Evolutionary conservation across 2,113 vertebrate genomes (phyloP).

Genomic region (Seriola dumerili): DNA sequence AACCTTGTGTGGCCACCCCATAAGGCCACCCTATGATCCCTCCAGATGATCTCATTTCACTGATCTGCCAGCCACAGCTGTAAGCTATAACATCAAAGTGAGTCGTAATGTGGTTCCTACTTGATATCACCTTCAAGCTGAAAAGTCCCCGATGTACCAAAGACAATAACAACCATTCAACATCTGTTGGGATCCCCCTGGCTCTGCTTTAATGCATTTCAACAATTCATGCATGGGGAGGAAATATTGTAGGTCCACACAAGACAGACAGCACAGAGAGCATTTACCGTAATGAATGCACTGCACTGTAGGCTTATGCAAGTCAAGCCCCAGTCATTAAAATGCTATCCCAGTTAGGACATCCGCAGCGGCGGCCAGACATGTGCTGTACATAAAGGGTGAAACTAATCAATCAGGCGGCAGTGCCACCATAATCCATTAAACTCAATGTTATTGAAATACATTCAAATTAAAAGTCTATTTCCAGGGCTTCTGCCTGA

Average conservation of each 20-base stretch:
- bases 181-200: slow-evolving; percentile 75
- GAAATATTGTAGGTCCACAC: slow-evolving; percentile 53
- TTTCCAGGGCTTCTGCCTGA: slow-evolving; percentile 68
- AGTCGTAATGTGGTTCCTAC: slow-evolving; percentile 67
- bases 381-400: slow-evolving; percentile 68
- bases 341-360: slow-evolving; percentile 57
- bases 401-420: slow-evolving; percentile 79
- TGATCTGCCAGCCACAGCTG: slow-evolving; percentile 69
- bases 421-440: slow-evolving; percentile 72
- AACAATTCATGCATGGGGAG: slow-evolving; percentile 37
- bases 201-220: slow-evolving; percentile 71
- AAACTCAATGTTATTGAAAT: slow-evolving; percentile 77
- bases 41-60: slow-evolving; percentile 46
- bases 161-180: slow-evolving; percentile 76
- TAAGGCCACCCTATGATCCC: slow-evolving; percentile 11
- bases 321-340: slow-evolving; percentile 63
- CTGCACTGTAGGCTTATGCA: slow-evolving; percentile 48
- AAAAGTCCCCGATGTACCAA: slow-evolving; percentile 56
- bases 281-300: slow-evolving; percentile 54
- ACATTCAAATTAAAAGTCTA: slow-evolving; percentile 79
- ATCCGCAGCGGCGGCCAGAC: slow-evolving; percentile 50
- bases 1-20: slow-evolving; percentile 36
- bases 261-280: slow-evolving; percentile 59
- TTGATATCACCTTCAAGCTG: slow-evolving; percentile 74
- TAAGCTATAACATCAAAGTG: slow-evolving; percentile 67